Conservation (phyloP, 2,113 vertebrate species). For the Cephalopterus ornatus region DNA sequence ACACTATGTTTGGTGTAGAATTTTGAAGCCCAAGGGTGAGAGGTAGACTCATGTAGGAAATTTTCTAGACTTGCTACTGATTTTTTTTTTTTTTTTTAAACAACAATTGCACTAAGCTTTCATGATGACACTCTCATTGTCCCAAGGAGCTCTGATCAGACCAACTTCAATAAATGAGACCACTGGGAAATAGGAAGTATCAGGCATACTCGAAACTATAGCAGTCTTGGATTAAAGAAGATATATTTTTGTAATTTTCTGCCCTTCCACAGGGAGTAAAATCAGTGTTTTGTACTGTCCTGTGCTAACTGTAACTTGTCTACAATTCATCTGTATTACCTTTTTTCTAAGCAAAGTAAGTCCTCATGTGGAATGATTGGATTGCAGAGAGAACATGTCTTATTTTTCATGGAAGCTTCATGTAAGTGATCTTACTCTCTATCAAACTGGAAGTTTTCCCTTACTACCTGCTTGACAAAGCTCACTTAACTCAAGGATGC, state of each 20-base stretch:
- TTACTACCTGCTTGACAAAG: not conserved
- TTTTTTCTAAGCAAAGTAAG: slow-evolving; percentile 29
- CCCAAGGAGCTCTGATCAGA: slow-evolving; percentile 29
- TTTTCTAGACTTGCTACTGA: slow-evolving; percentile 58
- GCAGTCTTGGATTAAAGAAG: slow-evolving; percentile 43
- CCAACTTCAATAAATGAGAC: not conserved
- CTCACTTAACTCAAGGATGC: not conserved
- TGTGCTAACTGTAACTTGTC: not conserved
- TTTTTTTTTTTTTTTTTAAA: not conserved
- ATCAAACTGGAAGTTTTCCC: slow-evolving; percentile 47
- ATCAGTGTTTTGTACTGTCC: slow-evolving; percentile 35
- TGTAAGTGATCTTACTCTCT: not conserved
- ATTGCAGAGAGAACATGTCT: not conserved
- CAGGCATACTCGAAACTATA: slow-evolving; percentile 16
- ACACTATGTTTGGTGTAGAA: not conserved
- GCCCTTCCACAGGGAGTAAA: slow-evolving; percentile 1
- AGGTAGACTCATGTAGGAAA: not conserved
- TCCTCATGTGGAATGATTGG: not conserved
- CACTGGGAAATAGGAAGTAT: slow-evolving; percentile 20
- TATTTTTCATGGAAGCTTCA: slow-evolving; percentile 3
- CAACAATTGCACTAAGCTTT: slow-evolving; percentile 63
- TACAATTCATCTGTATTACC: not conserved
- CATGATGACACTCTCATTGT: not conserved
- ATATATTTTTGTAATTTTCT: slow-evolving; percentile 49
- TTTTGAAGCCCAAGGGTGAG: not conserved